Percentiles rank a stretch among this genome's conserved stretches.
Conservation (phyloP, 2,888 invertebrate species). For the Lamellibrachia columna region DNA sequence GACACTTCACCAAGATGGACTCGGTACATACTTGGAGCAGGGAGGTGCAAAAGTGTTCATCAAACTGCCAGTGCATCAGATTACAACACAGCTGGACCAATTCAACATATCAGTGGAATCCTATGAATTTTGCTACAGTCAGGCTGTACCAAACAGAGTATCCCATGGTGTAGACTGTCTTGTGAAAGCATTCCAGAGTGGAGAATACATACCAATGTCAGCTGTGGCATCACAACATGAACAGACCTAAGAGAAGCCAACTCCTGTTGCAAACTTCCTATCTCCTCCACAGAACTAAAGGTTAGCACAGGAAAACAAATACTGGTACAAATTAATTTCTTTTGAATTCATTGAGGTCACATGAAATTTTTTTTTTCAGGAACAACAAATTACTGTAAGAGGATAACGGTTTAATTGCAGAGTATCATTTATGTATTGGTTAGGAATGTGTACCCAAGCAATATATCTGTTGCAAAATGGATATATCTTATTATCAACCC, state of each 20-base stretch:
- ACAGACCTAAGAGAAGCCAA: not conserved
- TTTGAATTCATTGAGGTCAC: too few relatives aligned
- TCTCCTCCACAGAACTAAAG: too few relatives aligned
- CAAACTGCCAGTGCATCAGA: not conserved
- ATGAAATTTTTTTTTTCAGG: too few relatives aligned
- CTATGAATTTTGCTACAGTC: not conserved
- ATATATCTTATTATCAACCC: too few relatives aligned
- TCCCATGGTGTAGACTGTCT: not conserved
- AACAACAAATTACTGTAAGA: too few relatives aligned
- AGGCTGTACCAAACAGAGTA: not conserved
- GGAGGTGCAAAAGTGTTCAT: not conserved
- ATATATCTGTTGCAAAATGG: too few relatives aligned
- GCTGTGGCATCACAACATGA: not conserved
- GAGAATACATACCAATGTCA: not conserved
- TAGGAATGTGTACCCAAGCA: too few relatives aligned
- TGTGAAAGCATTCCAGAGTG: not conserved
- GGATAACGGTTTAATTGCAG: too few relatives aligned
- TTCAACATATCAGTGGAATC: not conserved
- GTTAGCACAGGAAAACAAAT: too few relatives aligned
- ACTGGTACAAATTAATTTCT: too few relatives aligned
- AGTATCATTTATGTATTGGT: too few relatives aligned
- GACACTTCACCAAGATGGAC: not conserved
- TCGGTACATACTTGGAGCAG: not conserved
- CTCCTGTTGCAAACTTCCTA: not conserved
- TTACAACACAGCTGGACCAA: not conserved